Percentiles rank a stretch among this genome's conserved stretches.
Evolutionary conservation across 2,797 vertebrate genomes (phyloP).

Genomic region (Betta splendens): DNA sequence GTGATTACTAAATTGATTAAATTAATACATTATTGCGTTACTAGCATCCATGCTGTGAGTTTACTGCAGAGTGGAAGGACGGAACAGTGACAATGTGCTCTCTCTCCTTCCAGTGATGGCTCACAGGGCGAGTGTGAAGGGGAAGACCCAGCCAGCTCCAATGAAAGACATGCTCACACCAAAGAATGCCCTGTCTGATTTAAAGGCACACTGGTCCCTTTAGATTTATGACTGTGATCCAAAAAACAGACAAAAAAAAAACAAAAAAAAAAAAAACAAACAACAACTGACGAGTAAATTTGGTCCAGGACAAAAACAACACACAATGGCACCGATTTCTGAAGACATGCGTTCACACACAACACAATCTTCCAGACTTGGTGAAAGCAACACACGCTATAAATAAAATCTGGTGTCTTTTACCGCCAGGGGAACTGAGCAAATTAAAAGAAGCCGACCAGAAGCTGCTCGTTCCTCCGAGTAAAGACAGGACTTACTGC

Average conservation of each 20-base stretch:
- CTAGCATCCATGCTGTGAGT: slow-evolving; percentile 36
- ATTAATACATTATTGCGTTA: slow-evolving; percentile 40
- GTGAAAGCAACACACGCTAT: slow-evolving; percentile 23
- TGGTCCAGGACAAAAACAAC: not conserved
- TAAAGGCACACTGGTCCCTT: not conserved
- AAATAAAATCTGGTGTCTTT: slow-evolving; percentile 23
- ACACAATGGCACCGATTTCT: not conserved
- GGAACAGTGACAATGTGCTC: slow-evolving; percentile 24
- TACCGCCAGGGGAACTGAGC: slow-evolving; percentile 9
- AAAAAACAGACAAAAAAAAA: no score
- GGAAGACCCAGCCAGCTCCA: slow-evolving; percentile 15
- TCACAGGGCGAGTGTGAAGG: slow-evolving; percentile 3
- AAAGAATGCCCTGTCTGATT: not conserved
- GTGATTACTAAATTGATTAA: slow-evolving; percentile 29
- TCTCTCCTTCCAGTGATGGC: slow-evolving; percentile 15
- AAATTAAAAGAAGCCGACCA: slow-evolving; percentile 39
- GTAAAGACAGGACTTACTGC: slow-evolving; percentile 35
- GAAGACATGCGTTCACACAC: not conserved
- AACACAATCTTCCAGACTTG: slow-evolving; percentile 10
- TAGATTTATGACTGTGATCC: not conserved
- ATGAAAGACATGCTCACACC: not conserved
- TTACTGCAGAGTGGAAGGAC: slow-evolving; percentile 18
- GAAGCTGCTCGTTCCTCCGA: slow-evolving; percentile 30
- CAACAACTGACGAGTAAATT: no score
- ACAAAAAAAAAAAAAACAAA: no score